Conservation (phyloP, 2,113 vertebrate species). For the Hassar affinis region DNA sequence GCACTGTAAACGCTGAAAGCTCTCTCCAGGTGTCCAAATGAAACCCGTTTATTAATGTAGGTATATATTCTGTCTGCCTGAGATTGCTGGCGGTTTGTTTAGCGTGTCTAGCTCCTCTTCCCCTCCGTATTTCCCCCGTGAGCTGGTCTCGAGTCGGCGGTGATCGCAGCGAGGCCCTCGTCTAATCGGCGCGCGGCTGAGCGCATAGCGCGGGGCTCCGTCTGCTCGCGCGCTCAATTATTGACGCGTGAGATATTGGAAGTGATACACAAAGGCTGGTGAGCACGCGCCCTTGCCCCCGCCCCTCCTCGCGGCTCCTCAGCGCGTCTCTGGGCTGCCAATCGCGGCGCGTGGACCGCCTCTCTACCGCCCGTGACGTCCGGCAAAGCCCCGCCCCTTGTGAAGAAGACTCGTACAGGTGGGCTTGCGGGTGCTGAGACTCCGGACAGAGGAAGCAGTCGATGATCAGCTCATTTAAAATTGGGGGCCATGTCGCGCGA, state of each 20-base stretch:
- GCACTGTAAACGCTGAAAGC: not conserved
- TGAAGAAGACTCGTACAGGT: slow-evolving; percentile 53
- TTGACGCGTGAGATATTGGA: slow-evolving; percentile 80
- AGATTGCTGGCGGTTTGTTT: slow-evolving; percentile 16
- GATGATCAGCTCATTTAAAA: slow-evolving; percentile 34
- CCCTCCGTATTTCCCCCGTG: slow-evolving; percentile 56
- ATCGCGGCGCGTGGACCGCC: slow-evolving; percentile 63
- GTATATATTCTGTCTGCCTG: slow-evolving; percentile 21
- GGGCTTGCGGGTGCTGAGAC: slow-evolving; percentile 31
- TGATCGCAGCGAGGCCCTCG: slow-evolving; percentile 69
- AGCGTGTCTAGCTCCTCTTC: not conserved
- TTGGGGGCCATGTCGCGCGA: slow-evolving; percentile 29
- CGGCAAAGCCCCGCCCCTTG: slow-evolving; percentile 35
- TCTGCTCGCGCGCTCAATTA: slow-evolving; percentile 79
- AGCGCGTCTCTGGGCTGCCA: slow-evolving; percentile 67
- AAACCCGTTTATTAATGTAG: not conserved
- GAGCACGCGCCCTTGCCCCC: slow-evolving; percentile 50
- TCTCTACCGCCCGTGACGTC: slow-evolving; percentile 52
- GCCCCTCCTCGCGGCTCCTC: slow-evolving; percentile 60
- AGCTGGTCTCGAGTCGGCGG: slow-evolving; percentile 57
- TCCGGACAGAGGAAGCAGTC: slow-evolving; percentile 24
- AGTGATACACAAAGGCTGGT: slow-evolving; percentile 81
- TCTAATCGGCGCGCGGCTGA: slow-evolving; percentile 68
- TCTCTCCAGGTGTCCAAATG: slow-evolving; percentile 2
- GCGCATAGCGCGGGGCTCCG: slow-evolving; percentile 78